phyloP scores from a whole-genome alignment of 1,140 invertebrate species.

The Mercenaria mercenaria region DNA sequence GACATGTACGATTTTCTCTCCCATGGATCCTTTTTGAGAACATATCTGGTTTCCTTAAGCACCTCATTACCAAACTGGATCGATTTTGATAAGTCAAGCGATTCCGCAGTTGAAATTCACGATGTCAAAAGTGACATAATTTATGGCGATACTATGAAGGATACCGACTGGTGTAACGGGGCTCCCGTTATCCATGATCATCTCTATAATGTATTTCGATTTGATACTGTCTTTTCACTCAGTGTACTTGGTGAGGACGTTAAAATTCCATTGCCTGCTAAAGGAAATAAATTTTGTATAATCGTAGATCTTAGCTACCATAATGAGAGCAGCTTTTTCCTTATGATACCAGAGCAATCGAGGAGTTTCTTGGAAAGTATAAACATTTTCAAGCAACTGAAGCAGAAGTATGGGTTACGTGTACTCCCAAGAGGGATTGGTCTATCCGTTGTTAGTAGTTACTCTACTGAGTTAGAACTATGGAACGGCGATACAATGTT shows the following conservation, averaged over 20 bases:
- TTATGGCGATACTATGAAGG: constrained; percentile 18
- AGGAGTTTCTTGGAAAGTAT: neutral
- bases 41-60: neutral
- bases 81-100: neutral
- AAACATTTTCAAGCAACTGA: neutral
- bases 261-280: neutral
- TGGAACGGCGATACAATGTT: constrained; percentile 53
- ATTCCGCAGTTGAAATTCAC: neutral
- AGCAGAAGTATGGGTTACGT: neutral
- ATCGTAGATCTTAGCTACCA: constrained; percentile 34
- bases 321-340: neutral
- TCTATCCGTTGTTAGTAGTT: neutral
- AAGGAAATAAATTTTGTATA: constrained; percentile 6
- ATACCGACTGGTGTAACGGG: neutral
- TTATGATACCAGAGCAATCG: constrained; percentile 39
- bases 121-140: neutral
- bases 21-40: neutral
- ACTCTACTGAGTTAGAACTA: neutral
- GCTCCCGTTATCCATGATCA: constrained; percentile 9
- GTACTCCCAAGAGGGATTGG: neutral
- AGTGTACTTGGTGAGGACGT: neutral
- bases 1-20: constrained; percentile 30
- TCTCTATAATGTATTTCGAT: constrained; percentile 34
- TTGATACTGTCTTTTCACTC: constrained; percentile 1
- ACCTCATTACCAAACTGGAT: constrained; percentile 14